Conservation (phyloP, 1,140 invertebrate species). For the Brachionus manjavacas region DNA sequence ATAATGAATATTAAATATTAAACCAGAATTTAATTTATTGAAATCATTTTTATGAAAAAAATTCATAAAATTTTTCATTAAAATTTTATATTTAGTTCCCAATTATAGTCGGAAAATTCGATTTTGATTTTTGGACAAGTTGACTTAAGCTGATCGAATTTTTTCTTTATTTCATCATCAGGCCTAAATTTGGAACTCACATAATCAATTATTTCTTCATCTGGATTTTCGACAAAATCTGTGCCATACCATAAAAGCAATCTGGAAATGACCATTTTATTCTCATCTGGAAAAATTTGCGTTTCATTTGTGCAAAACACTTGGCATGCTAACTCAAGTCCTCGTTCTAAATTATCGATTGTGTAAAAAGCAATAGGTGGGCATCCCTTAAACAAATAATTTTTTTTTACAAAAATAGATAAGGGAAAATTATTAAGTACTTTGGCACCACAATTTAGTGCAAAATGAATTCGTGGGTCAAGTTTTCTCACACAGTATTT, state of each 20-base stretch:
- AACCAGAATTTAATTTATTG: no score
- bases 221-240: not conserved
- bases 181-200: not conserved
- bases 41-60: not conserved
- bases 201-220: not conserved
- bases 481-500: constrained; percentile 49
- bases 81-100: not conserved
- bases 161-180: not conserved
- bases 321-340: not conserved
- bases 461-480: constrained; percentile 59
- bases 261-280: not conserved
- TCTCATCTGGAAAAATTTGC: not conserved
- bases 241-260: constrained; percentile 31
- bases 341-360: not conserved
- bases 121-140: not conserved
- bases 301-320: constrained; percentile 22
- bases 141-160: not conserved
- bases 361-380: constrained; percentile 12
- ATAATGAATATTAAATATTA: no score
- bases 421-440: constrained; percentile 43
- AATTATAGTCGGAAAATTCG: not conserved
- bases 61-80: not conserved
- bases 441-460: constrained; percentile 57
- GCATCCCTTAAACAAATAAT: constrained; percentile 14
- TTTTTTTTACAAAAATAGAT: not conserved